A percentile compares a stretch with the other conserved stretches of the same genome.
phyloP scores from a whole-genome alignment of 2,113 vertebrate genomes.

The Megaptera novaeangliae region DNA sequence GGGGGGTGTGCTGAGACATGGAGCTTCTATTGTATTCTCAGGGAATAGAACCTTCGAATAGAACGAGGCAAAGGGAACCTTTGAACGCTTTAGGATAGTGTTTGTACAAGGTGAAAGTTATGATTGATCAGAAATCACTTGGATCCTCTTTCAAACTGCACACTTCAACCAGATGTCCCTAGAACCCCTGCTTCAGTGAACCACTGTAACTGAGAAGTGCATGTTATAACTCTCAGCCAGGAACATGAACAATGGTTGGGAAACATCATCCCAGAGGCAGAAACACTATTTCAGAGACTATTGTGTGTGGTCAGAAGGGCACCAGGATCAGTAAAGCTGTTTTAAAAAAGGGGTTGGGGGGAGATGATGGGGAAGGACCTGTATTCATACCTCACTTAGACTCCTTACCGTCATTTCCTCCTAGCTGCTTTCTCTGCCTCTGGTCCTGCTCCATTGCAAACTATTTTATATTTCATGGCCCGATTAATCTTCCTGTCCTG shows the following conservation, averaged over 20 bases:
- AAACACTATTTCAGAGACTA: background rate
- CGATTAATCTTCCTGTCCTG: background rate
- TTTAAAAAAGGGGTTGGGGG: background rate
- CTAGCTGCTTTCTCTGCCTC: background rate
- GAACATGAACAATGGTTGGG: background rate
- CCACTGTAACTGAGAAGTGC: background rate
- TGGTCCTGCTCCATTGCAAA: background rate
- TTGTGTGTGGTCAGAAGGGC: background rate
- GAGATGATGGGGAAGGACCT: background rate
- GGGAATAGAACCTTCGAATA: background rate
- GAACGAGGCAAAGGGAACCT: background rate
- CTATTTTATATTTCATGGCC: background rate
- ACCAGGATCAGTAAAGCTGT: background rate
- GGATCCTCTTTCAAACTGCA: background rate
- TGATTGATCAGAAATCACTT: slow-evolving; percentile 4
- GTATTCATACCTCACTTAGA: background rate
- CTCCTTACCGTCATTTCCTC: background rate
- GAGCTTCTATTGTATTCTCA: background rate
- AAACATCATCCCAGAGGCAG: background rate
- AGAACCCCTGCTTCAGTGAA: background rate
- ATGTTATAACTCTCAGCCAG: background rate
- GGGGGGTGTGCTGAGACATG: background rate
- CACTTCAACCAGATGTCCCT: background rate
- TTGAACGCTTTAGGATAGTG: background rate
- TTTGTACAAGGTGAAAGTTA: background rate